phyloP scores from a whole-genome alignment of 1,140 invertebrate genomes.

The Coenobita brevimanus region DNA sequence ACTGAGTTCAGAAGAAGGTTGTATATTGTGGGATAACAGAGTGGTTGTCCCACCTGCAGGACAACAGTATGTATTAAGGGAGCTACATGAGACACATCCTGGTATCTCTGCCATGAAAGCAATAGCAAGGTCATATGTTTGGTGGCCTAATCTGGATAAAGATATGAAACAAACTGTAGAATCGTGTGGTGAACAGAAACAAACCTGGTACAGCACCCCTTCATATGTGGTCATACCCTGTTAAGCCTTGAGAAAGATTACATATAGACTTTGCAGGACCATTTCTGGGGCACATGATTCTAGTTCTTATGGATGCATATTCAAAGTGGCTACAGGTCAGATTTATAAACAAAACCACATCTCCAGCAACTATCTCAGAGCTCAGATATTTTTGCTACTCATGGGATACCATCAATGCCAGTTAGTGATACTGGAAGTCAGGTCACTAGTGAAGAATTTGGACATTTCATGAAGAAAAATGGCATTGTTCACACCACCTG shows the following conservation, averaged over 20 bases:
- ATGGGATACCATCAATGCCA: not conserved
- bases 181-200: not conserved
- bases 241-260: constrained; percentile 70
- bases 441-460: not conserved
- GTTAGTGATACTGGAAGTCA: not conserved
- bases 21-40: constrained; percentile 4
- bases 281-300: constrained; percentile 23
- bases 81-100: not conserved
- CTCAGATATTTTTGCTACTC: not conserved
- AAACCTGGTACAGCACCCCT: constrained; percentile 59
- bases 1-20: constrained; percentile 8
- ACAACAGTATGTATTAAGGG: constrained; percentile 50
- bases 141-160: constrained; percentile 72
- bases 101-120: constrained; percentile 72
- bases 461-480: not conserved
- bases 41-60: constrained; percentile 59
- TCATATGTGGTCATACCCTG: constrained; percentile 50
- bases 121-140: constrained; percentile 70
- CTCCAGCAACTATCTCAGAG: not conserved
- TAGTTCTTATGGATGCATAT: constrained; percentile 23
- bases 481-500: not conserved
- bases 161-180: constrained; percentile 70
- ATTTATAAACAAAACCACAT: not conserved
- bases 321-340: constrained; percentile 29
- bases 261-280: constrained; percentile 70